phyloP scores from a whole-genome alignment of 2,797 vertebrate species.

The Aplochiton taeniatus region DNA sequence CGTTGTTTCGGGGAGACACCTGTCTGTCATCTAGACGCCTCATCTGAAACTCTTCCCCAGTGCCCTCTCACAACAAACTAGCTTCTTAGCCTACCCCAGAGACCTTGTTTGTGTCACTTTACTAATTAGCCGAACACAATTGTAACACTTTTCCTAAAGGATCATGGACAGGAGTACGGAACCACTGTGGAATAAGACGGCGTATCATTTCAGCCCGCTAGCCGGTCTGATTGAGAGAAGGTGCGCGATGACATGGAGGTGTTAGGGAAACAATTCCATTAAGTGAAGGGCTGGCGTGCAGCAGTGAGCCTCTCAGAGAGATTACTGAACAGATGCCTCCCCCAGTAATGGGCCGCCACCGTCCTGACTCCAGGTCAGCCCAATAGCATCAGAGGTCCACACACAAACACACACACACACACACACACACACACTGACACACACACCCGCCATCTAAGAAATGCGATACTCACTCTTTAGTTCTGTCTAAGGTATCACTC shows the following conservation, averaged over 20 bases:
- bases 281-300: constrained; percentile 51
- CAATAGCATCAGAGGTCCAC: constrained; percentile 45
- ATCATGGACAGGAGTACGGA: no score
- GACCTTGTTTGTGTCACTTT: no score
- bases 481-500: constrained; percentile 10
- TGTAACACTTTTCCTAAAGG: no score
- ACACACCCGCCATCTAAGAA: constrained; percentile 25
- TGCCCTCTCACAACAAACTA: no score
- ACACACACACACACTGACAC: neutral
- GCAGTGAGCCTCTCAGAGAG: constrained; percentile 68
- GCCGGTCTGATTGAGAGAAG: constrained; percentile 49
- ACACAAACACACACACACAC: constrained; percentile 26
- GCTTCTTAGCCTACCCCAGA: no score
- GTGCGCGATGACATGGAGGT: constrained; percentile 49
- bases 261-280: constrained; percentile 70
- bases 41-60: constrained; percentile 4
- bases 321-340: constrained; percentile 73
- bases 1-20: constrained; percentile 45
- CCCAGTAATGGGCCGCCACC: constrained; percentile 43
- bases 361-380: constrained; percentile 56
- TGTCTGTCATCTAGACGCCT: constrained; percentile 56
- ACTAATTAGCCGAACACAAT: no score
- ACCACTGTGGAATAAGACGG: neutral
- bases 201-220: constrained; percentile 26
- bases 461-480: constrained; percentile 34